These are phyloP conservation scores for Stegana nigrithorax DNA, from an alignment of 2,888 invertebrate species.

Conservation along the genomic window DNA sequence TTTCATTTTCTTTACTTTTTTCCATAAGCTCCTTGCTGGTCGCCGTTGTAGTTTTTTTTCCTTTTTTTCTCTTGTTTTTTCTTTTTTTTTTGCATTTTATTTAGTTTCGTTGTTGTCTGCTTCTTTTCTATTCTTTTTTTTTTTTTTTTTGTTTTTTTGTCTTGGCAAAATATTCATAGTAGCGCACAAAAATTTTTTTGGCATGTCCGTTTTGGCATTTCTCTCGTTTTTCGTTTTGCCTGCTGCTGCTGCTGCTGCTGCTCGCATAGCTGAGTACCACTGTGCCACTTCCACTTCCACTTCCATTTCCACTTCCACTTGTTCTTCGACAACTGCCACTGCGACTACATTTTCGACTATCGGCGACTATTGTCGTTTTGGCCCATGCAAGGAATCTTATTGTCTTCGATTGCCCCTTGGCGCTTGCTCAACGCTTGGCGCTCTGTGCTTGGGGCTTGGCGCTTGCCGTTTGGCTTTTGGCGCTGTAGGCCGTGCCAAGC, in stretches of 20 bases:
- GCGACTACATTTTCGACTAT: too few relatives aligned
- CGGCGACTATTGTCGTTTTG: too few relatives aligned
- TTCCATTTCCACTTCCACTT: neutral
- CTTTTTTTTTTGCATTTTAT: slow-evolving; percentile 22
- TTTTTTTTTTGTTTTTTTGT: neutral
- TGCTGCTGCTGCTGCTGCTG: neutral
- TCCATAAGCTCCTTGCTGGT: slow-evolving; percentile 30
- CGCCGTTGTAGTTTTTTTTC: slow-evolving; percentile 30
- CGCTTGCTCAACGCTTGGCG: slow-evolving; percentile 2
- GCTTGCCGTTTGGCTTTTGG: neutral
- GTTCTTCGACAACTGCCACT: too few relatives aligned
- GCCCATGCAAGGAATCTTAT: slow-evolving; percentile 13
- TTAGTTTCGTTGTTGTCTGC: neutral
- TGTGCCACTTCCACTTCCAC: neutral
- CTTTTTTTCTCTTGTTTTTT: slow-evolving; percentile 34
- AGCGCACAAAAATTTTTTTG: slow-evolving; percentile 34
- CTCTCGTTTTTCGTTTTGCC: slow-evolving; percentile 36
- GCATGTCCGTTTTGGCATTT: slow-evolving; percentile 55
- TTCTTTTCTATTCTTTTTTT: neutral
- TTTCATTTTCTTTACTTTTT: neutral
- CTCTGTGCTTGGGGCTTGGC: neutral
- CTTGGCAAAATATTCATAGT: slow-evolving; percentile 16
- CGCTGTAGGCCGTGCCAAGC: slow-evolving; percentile 4
- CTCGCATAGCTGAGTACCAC: too few relatives aligned
- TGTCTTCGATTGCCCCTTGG: slow-evolving; percentile 19